phyloP scores from a whole-genome alignment of 1,140 invertebrate genomes.

The Trachelipus rathkii region DNA sequence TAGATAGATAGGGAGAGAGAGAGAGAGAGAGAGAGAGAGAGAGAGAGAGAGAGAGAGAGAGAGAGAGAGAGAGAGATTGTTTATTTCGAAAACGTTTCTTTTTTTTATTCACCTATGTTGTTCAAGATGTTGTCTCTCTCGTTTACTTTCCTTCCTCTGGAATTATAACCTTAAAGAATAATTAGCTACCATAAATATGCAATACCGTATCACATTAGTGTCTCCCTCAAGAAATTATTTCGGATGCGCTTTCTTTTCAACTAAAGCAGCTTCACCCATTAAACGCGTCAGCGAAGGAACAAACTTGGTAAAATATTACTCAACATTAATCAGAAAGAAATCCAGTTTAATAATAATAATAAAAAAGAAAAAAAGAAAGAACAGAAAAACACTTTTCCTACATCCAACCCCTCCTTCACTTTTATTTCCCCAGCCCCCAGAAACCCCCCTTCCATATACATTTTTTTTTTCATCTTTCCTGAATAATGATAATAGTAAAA shows the following conservation, averaged over 20 bases:
- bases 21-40: too few species aligned
- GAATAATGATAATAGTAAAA: too few species aligned
- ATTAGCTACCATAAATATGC: conserved; percentile 13
- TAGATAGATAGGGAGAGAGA: too few species aligned
- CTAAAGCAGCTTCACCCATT: conserved; percentile 11
- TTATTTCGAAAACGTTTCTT: too few species aligned
- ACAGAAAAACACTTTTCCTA: neutral
- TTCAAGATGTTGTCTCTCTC: too few species aligned
- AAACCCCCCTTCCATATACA: neutral
- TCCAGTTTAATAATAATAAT: neutral
- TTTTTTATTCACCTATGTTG: too few species aligned
- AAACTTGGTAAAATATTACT: conserved; percentile 5
- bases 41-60: too few species aligned
- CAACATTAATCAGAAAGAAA: conserved; percentile 11
- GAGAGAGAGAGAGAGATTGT: too few species aligned
- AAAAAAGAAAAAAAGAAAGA: neutral
- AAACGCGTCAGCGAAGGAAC: conserved; percentile 6
- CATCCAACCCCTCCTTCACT: neutral
- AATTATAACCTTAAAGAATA: conserved; percentile 5
- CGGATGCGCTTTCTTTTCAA: neutral
- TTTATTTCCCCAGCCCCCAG: neutral
- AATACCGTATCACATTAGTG: conserved; percentile 7
- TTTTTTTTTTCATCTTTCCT: too few species aligned
- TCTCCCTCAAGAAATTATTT: neutral
- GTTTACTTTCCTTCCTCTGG: neutral